Evolutionary conservation across 1,140 invertebrate genomes (phyloP).

Genomic region (Brachionus asplanchnoidis): DNA sequence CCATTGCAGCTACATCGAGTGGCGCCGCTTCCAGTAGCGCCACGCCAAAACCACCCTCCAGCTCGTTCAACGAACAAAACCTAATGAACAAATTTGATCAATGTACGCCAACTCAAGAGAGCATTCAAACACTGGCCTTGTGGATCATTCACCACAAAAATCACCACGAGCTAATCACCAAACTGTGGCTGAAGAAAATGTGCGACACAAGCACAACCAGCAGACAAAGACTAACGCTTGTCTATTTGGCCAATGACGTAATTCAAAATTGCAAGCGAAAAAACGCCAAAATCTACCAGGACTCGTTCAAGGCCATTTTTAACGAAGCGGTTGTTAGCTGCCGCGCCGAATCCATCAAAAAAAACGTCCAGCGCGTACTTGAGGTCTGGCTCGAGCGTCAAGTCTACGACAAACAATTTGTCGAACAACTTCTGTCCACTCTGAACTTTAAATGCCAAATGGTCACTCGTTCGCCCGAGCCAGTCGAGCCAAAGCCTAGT

Average conservation of each 20-base stretch:
- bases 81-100: background rate
- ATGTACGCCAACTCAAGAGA: slow-evolving; percentile 22
- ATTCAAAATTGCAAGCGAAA: slow-evolving; percentile 89
- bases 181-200: background rate
- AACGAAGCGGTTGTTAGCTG: slow-evolving; percentile 81
- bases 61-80: slow-evolving; percentile 19
- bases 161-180: background rate
- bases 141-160: slow-evolving; percentile 38
- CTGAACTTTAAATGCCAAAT: background rate
- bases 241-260: slow-evolving; percentile 90
- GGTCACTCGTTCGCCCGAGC: background rate
- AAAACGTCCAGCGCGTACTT: slow-evolving; percentile 78
- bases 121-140: slow-evolving; percentile 20
- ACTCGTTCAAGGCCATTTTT: slow-evolving; percentile 81
- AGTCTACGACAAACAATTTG: slow-evolving; percentile 79
- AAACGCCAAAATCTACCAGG: slow-evolving; percentile 61
- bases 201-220: slow-evolving; percentile 61
- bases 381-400: slow-evolving; percentile 87
- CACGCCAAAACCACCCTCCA: background rate
- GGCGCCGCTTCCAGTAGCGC: background rate
- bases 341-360: slow-evolving; percentile 72
- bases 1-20: background rate
- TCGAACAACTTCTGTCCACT: slow-evolving; percentile 47
- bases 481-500: background rate
- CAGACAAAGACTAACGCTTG: slow-evolving; percentile 77